Base-by-base conservation (phyloP, 2,888 invertebrate genomes). In the Diogma glabrata region DNA sequence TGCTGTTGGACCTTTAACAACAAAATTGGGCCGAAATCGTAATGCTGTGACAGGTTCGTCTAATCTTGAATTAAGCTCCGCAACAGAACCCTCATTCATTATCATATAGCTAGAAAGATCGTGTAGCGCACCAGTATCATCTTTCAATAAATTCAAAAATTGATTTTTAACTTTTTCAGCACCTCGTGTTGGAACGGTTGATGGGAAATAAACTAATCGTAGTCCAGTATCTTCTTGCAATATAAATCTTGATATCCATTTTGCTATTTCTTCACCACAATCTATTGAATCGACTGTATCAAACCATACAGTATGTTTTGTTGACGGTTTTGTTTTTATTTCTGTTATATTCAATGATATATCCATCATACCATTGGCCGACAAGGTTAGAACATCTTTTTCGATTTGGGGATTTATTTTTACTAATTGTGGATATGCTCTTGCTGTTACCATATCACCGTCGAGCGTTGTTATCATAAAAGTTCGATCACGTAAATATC, bases 241-340 rank as follows among this genome's bases (percentile, higher is more conserved):
- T 48, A 80, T 60, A 56, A 74, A 71, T 50, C 70, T 75, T 3
- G 81, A 78, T 57, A 87, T 68, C 87, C 87, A 88, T 51, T 77
- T 74, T 4, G 81, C 78, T 2, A 75, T 77, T 58, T 79, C 79
- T 56, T 78, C 78, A 1, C 87, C 87, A 65, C 86, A 86, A 62
- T 87, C 86, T 49, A 77, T 70, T 0, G 81, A 81, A 0, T 74
- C 67, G 2, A 84, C 76, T 1, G 67, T 59, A n/a, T 71, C 69
- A 20, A 72, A 71, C 79, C 80, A 80, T 5, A 81, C 74, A 2
- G 63, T 61, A 0, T 75, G 74, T 6, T 64, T 69, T 50, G 70
- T 70, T 51, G 67, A 64, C n/a, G 63, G 60, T 12, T 58, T 47
- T 5, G 61, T 63, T 3, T 63, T 58, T 10, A 72, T 57, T 22